Evolutionary conservation across 2,888 invertebrate species (phyloP).

Genomic region (Tetragnatha montana): DNA sequence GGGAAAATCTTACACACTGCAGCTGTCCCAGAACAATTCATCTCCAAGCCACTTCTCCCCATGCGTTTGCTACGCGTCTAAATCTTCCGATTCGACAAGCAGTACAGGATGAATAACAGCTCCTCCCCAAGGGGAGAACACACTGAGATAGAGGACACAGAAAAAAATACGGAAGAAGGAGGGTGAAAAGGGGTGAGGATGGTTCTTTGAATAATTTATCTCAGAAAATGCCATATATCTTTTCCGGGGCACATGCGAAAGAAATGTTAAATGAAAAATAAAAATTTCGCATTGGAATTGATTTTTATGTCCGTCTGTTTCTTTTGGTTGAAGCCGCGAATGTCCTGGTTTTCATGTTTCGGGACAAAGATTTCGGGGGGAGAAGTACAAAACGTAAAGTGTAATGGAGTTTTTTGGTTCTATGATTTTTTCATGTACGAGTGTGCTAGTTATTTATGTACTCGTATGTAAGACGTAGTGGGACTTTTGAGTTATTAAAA

Average conservation of each 20-base stretch:
- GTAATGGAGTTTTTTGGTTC: neutral
- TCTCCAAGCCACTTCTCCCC: neutral
- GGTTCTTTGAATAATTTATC: slow-evolving; percentile 62
- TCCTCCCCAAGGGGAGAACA: slow-evolving; percentile 19
- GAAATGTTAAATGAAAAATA: slow-evolving; percentile 26
- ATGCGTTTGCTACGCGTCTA: neutral
- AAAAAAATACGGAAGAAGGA: neutral
- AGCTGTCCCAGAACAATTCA: neutral
- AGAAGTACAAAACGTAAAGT: neutral
- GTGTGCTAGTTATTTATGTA: too few species aligned
- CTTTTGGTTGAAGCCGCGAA: slow-evolving; percentile 12
- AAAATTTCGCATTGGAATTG: slow-evolving; percentile 46
- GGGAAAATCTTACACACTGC: too few species aligned
- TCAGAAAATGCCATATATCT: slow-evolving; percentile 60
- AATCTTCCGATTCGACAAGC: neutral
- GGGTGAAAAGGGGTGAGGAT: slow-evolving; percentile 10
- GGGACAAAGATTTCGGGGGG: slow-evolving; percentile 14
- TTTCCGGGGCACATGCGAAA: slow-evolving; percentile 25
- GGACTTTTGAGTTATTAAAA: too few species aligned
- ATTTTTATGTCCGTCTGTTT: slow-evolving; percentile 60
- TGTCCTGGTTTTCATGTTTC: slow-evolving; percentile 32
- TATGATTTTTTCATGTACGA: neutral
- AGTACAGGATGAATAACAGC: slow-evolving; percentile 25
- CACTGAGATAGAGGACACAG: slow-evolving; percentile 25
- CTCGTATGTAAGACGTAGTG: too few species aligned